phyloP scores from a whole-genome alignment of 2,113 vertebrate genomes.

The Mormyrus lacerda region DNA sequence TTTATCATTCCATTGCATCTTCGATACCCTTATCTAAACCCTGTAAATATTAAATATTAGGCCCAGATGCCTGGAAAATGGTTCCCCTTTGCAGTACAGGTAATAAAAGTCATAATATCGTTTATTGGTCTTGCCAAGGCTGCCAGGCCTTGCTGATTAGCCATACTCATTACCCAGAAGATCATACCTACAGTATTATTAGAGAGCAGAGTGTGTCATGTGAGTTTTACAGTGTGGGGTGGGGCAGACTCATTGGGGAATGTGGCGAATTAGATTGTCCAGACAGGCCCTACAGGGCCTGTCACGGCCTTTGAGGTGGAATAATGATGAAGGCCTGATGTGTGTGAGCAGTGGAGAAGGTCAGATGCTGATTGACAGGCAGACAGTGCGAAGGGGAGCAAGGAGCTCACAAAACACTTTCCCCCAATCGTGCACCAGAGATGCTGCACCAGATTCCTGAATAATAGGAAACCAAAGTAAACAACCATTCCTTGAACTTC shows the following conservation, averaged over 20 bases:
- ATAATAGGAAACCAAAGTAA: neutral
- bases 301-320: neutral
- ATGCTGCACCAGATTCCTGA: neutral
- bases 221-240: neutral
- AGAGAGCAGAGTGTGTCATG: neutral
- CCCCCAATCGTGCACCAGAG: neutral
- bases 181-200: neutral
- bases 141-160: neutral
- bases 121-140: neutral
- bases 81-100: neutral
- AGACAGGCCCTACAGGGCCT: neutral
- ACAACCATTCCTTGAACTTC: neutral
- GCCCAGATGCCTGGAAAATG: neutral
- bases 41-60: neutral
- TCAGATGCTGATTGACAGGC: neutral
- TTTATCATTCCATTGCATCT: neutral
- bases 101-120: neutral
- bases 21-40: neutral
- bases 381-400: neutral
- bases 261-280: neutral
- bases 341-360: neutral
- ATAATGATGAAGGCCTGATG: neutral
- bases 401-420: neutral
- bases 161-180: neutral
- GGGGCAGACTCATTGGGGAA: neutral